phyloP scores from a whole-genome alignment of 2,113 vertebrate genomes.

The Philantomba maxwellii region DNA sequence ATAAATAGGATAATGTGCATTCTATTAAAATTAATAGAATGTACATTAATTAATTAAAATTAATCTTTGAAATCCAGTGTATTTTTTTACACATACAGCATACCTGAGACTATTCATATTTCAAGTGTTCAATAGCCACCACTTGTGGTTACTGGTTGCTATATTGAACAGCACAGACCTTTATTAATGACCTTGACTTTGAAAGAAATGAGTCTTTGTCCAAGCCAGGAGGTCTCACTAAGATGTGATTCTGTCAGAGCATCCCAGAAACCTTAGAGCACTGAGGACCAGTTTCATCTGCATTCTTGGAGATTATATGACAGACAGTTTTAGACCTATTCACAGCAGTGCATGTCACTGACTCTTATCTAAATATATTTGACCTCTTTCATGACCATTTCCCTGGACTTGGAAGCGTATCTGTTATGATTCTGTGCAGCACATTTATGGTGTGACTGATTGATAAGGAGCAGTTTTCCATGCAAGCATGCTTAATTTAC shows the following conservation, averaged over 20 bases:
- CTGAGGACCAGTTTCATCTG: background rate
- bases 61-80: background rate
- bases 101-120: background rate
- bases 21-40: background rate
- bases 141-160: background rate
- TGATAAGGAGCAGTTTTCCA: background rate
- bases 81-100: background rate
- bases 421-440: background rate
- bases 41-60: too few relatives aligned
- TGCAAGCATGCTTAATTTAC: conserved; percentile 5
- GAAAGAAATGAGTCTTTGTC: background rate
- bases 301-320: background rate
- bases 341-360: background rate
- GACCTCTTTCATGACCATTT: background rate
- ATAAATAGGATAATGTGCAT: background rate
- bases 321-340: background rate
- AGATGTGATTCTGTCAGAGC: background rate
- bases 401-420: background rate
- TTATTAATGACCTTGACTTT: conserved; percentile 1
- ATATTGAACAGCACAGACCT: background rate
- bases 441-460: background rate
- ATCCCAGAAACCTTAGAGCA: background rate
- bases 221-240: background rate
- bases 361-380: background rate
- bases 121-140: background rate